Conservation (phyloP, 2,113 vertebrate species). For the Egretta garzetta region DNA sequence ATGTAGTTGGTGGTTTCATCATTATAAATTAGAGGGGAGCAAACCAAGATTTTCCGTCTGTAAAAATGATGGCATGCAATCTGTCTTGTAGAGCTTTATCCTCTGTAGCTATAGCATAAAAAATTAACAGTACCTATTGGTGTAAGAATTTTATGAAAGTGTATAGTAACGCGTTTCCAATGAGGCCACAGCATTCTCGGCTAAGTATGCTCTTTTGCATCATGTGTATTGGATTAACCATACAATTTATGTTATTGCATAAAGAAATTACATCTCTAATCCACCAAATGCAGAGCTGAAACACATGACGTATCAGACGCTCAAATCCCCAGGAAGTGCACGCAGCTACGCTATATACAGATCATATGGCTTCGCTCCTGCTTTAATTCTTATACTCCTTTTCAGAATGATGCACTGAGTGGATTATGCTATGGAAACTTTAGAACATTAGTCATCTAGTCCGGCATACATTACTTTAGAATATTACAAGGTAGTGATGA, state of each 20-base stretch:
- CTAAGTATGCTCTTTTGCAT: neutral
- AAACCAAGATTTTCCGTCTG: neutral
- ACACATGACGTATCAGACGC: neutral
- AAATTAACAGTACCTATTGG: neutral
- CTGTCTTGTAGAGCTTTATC: neutral
- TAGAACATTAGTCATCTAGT: constrained; percentile 23
- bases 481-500: constrained; percentile 42
- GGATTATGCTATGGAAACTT: neutral
- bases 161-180: neutral
- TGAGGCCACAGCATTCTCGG: neutral
- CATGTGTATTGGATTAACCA: constrained; percentile 28
- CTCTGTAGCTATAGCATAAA: neutral
- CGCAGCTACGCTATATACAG: neutral
- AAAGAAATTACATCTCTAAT: constrained; percentile 27
- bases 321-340: neutral
- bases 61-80: neutral
- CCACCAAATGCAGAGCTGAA: constrained; percentile 15
- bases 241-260: constrained; percentile 34
- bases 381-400: constrained; percentile 9
- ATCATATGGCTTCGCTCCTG: neutral
- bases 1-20: neutral
- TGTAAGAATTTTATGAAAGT: neutral
- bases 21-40: neutral
- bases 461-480: constrained; percentile 9
- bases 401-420: neutral